phyloP scores from a whole-genome alignment of 1,140 invertebrate genomes.

The Diprion similis region DNA sequence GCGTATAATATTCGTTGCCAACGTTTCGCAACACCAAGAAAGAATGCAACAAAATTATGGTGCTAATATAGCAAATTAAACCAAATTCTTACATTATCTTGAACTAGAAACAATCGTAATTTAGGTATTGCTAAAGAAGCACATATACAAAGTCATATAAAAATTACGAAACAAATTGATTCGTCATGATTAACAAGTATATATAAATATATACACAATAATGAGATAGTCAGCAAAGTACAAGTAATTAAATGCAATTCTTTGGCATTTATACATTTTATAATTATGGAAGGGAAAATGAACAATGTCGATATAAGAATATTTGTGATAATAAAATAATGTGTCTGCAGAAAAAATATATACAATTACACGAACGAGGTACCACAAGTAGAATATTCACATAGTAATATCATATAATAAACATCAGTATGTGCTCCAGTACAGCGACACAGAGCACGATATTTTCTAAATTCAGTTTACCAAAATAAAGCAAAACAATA shows the following conservation, averaged over 20 bases:
- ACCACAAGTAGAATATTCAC: neutral
- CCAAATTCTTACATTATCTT: neutral
- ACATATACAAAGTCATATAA: conserved; percentile 12
- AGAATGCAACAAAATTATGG: neutral
- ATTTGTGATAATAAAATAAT: conserved; percentile 14
- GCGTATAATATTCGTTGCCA: neutral
- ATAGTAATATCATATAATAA: too few species aligned
- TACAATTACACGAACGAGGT: neutral
- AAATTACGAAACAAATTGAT: conserved; percentile 10
- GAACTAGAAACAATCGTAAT: neutral
- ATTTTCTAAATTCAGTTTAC: neutral
- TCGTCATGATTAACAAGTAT: neutral
- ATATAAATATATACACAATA: neutral
- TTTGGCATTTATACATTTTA: conserved; percentile 48
- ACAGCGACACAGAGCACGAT: neutral
- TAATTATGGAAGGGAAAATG: conserved; percentile 22
- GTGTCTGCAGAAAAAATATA: neutral
- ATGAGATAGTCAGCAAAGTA: conserved; percentile 14
- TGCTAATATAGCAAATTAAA: neutral
- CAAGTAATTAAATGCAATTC: conserved; percentile 52
- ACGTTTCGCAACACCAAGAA: neutral
- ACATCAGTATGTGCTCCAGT: neutral
- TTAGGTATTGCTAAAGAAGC: neutral
- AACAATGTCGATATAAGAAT: neutral
- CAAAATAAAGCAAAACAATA: neutral